These are phyloP conservation scores for Dromococcyx pavoninus DNA, from an alignment of 2,797 vertebrate species.

Conservation along the genomic window DNA sequence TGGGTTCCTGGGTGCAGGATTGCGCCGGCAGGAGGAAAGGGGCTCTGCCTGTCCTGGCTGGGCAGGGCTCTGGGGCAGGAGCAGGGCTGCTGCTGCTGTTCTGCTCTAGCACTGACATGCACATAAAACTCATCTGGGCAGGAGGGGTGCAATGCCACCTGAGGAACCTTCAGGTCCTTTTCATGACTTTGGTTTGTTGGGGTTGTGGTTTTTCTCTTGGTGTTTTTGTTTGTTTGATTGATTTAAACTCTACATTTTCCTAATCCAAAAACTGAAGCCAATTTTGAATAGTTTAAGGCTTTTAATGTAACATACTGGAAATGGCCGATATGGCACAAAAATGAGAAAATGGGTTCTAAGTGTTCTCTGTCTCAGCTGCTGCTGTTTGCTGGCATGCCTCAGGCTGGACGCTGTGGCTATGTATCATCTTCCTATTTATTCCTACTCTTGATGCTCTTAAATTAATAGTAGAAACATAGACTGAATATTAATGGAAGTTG, in stretches of 20 bases:
- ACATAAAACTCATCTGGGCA: background rate
- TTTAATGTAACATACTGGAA: background rate
- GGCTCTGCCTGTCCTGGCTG: background rate
- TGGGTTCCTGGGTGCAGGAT: background rate
- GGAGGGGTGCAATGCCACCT: accelerated
- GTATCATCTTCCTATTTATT: conserved; percentile 58
- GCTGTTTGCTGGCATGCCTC: background rate
- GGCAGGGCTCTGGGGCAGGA: background rate
- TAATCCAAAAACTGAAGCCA: background rate
- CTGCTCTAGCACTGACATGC: background rate
- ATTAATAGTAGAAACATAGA: conserved; percentile 52
- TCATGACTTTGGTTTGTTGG: background rate
- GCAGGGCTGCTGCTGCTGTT: background rate
- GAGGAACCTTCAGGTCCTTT: background rate
- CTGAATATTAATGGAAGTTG: conserved; percentile 62
- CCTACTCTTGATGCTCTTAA: conserved; percentile 14
- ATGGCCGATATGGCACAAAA: background rate
- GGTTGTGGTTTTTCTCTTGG: background rate
- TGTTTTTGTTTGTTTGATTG: background rate
- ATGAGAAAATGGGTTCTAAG: accelerated
- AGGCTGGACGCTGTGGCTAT: background rate
- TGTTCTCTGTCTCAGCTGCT: background rate
- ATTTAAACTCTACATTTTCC: background rate
- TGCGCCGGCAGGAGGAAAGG: background rate
- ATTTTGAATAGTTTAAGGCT: background rate